These are phyloP conservation scores for Spisula subtruncata DNA, from an alignment of 2,888 invertebrate genomes.

Conservation along the genomic window DNA sequence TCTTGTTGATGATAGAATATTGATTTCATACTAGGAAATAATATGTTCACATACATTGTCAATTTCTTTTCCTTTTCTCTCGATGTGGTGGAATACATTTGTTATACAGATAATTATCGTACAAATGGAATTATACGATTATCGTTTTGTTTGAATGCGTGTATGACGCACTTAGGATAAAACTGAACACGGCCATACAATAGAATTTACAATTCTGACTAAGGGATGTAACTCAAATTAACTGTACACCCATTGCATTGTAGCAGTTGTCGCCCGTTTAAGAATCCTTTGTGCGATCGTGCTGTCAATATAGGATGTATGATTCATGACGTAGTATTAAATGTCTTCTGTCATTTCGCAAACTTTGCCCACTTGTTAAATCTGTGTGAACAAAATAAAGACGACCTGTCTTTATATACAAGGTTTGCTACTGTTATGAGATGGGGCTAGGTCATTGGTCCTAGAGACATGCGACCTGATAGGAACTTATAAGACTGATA, in stretches of 20 bases:
- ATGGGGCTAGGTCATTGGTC: too few relatives aligned
- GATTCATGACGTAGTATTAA: too few relatives aligned
- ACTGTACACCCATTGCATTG: neutral
- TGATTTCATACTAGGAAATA: slow-evolving; percentile 46
- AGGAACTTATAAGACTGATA: too few relatives aligned
- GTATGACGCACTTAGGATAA: neutral
- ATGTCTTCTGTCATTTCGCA: too few relatives aligned
- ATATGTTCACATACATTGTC: slow-evolving; percentile 31
- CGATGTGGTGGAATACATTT: neutral
- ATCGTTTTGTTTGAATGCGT: neutral
- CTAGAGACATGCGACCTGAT: too few relatives aligned
- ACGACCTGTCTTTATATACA: too few relatives aligned
- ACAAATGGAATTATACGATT: neutral
- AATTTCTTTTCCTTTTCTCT: slow-evolving; percentile 38
- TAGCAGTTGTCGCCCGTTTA: neutral
- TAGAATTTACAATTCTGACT: neutral
- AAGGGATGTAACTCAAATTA: neutral
- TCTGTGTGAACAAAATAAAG: too few relatives aligned
- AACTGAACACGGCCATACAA: neutral
- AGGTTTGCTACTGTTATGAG: too few relatives aligned
- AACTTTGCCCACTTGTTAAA: too few relatives aligned
- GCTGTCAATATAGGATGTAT: too few relatives aligned
- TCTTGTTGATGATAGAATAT: slow-evolving; percentile 48
- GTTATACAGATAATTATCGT: neutral
- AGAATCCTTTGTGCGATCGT: neutral